These are phyloP conservation scores for Doryteuthis pealeii DNA, from an alignment of 1,140 invertebrate species.

Conservation along the genomic window DNA sequence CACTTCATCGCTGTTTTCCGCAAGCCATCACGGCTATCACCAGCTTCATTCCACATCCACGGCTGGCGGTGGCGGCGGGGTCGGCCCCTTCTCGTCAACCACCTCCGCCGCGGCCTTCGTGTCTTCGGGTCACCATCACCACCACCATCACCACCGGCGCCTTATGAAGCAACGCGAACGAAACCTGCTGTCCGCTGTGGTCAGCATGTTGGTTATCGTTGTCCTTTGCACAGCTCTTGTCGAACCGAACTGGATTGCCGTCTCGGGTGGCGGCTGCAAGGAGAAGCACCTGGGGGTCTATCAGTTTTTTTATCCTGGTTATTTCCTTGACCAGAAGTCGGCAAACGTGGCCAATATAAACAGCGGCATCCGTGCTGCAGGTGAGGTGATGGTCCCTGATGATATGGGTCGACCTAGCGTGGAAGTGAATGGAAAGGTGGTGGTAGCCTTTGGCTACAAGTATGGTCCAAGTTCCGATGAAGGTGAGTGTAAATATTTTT, in stretches of 20 bases:
- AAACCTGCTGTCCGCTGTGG: slow-evolving; percentile 50
- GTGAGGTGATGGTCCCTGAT: neutral
- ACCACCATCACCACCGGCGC: slow-evolving; percentile 29
- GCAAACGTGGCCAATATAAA: neutral
- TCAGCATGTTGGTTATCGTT: slow-evolving; percentile 53
- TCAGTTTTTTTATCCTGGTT: slow-evolving; percentile 52
- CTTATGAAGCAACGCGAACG: slow-evolving; percentile 47
- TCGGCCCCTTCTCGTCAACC: neutral
- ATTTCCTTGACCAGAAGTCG: slow-evolving; percentile 25
- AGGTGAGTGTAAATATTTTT: slow-evolving; percentile 31
- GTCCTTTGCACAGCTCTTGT: slow-evolving; percentile 50
- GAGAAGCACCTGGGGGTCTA: slow-evolving; percentile 41
- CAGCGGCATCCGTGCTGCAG: neutral
- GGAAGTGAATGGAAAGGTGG: neutral
- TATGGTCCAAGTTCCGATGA: slow-evolving; percentile 36
- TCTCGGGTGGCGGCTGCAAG: slow-evolving; percentile 37
- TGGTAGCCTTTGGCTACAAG: slow-evolving; percentile 31
- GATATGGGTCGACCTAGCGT: slow-evolving; percentile 10
- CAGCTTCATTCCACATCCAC: neutral
- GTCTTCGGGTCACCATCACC: slow-evolving; percentile 23
- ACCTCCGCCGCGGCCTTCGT: neutral
- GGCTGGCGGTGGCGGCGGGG: neutral
- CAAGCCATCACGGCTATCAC: neutral
- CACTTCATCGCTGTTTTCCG: neutral
- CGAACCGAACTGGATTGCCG: slow-evolving; percentile 50